A percentile compares a stretch with the other conserved stretches of the same genome.
Evolutionary conservation across 2,888 invertebrate species (phyloP).

Genomic region (Sympetrum striolatum): DNA sequence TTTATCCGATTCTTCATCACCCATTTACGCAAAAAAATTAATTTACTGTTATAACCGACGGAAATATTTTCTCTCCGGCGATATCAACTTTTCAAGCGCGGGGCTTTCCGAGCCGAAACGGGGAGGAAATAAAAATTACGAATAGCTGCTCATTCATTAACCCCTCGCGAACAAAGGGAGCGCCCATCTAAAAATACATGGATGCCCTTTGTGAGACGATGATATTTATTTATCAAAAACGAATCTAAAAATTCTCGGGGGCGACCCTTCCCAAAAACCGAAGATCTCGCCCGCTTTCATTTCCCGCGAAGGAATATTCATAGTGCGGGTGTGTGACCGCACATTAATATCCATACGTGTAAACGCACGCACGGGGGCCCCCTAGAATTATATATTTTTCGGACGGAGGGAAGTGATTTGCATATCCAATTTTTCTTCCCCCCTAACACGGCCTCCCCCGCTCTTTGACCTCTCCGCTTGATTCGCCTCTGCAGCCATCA

Average conservation of each 20-base stretch:
- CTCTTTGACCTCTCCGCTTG: not conserved
- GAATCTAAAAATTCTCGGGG: slow-evolving; percentile 18
- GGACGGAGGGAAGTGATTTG: slow-evolving; percentile 8
- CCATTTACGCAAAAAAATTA: slow-evolving; percentile 16
- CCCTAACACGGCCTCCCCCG: not conserved
- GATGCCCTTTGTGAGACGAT: slow-evolving; percentile 32
- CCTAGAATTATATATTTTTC: slow-evolving; percentile 2
- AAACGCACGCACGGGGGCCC: slow-evolving; percentile 4
- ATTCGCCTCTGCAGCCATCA: not conserved
- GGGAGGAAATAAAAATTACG: slow-evolving; percentile 14
- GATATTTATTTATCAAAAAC: slow-evolving; percentile 43
- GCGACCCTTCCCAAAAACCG: not conserved
- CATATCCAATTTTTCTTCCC: slow-evolving; percentile 38
- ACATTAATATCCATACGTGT: slow-evolving; percentile 42
- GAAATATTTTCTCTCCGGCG: not conserved
- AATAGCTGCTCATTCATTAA: slow-evolving; percentile 31
- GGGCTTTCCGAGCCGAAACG: not conserved
- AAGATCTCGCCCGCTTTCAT: slow-evolving; percentile 28
- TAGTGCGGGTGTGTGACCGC: slow-evolving; percentile 4
- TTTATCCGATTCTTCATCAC: slow-evolving; percentile 36
- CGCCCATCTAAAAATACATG: slow-evolving; percentile 8
- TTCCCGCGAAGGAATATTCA: slow-evolving; percentile 38
- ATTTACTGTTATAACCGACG: slow-evolving; percentile 22
- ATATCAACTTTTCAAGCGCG: slow-evolving; percentile 32
- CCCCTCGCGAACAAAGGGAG: slow-evolving; percentile 8